Evolutionary conservation across 53 echinoderm and acorn worm genomes (phyloP).

Genomic region (Actinopyga echinites): DNA sequence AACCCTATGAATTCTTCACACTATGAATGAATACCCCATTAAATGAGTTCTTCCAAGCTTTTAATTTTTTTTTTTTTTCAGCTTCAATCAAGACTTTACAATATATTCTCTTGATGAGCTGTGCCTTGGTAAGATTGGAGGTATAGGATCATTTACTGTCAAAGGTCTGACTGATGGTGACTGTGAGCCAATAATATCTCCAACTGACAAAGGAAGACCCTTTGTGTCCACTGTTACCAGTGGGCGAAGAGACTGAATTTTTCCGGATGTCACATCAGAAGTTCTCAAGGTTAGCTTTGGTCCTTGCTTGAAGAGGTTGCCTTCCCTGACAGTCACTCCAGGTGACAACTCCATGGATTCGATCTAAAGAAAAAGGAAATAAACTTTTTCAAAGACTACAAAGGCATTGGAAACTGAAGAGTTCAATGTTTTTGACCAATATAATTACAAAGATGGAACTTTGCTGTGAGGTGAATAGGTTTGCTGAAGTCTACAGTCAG

Average conservation of each 20-base stretch:
- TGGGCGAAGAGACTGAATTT: conserved; percentile 73
- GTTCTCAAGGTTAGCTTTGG: conserved; percentile 73
- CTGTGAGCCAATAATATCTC: conserved; percentile 74
- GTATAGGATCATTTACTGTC: conserved; percentile 77
- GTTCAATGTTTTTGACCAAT: too few relatives aligned
- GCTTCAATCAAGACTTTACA: too few relatives aligned
- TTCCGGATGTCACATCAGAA: conserved; percentile 83
- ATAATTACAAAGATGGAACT: too few relatives aligned
- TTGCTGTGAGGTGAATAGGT: too few relatives aligned
- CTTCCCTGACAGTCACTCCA: conserved; percentile 91
- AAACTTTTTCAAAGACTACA: not conserved
- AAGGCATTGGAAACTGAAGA: not conserved
- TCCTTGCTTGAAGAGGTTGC: conserved; percentile 84
- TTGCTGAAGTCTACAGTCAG: too few relatives aligned
- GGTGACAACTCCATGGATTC: conserved; percentile 95
- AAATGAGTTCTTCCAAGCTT: too few relatives aligned
- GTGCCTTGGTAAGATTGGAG: conserved; percentile 72
- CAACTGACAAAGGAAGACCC: conserved; percentile 61
- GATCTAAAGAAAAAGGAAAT: conserved; percentile 59
- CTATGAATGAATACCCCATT: too few relatives aligned
- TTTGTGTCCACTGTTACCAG: conserved; percentile 47
- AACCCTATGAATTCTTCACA: too few relatives aligned
- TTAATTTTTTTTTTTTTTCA: too few relatives aligned
- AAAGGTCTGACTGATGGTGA: conserved; percentile 76
- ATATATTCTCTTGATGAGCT: conserved; percentile 51